These are phyloP conservation scores for Bugulina stolonifera DNA, from an alignment of 2,888 invertebrate species.

Conservation along the genomic window DNA sequence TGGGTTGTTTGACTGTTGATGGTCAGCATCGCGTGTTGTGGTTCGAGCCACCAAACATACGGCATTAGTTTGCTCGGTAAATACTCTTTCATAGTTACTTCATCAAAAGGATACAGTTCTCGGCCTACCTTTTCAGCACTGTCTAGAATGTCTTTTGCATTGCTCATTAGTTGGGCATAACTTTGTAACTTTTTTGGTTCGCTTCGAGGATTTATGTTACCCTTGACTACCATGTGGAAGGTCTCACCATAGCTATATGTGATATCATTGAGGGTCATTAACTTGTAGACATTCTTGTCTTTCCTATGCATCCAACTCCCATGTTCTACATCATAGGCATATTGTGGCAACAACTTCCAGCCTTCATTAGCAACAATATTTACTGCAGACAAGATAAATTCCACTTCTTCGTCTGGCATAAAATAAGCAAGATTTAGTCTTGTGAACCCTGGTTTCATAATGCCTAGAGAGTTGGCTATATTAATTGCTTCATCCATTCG, in stretches of 20 bases:
- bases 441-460: slow-evolving; percentile 30
- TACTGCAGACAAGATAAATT: slow-evolving; percentile 30
- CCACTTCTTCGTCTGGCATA: slow-evolving; percentile 28
- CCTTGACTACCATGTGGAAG: slow-evolving; percentile 18
- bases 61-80: neutral
- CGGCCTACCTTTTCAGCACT: neutral
- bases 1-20: slow-evolving; percentile 5
- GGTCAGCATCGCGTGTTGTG: slow-evolving; percentile 11
- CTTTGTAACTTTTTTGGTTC: neutral
- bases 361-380: slow-evolving; percentile 30
- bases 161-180: neutral
- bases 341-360: slow-evolving; percentile 31
- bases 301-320: slow-evolving; percentile 12
- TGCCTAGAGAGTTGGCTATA: slow-evolving; percentile 18
- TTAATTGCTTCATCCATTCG: neutral
- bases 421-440: slow-evolving; percentile 31
- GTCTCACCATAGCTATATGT: neutral
- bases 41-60: slow-evolving; percentile 24
- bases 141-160: neutral
- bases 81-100: slow-evolving; percentile 21
- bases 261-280: slow-evolving; percentile 10
- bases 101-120: slow-evolving; percentile 21
- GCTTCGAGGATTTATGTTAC: slow-evolving; percentile 21
- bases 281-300: neutral
- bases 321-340: slow-evolving; percentile 13